Percentiles rank a stretch among this genome's conserved stretches.
These are phyloP conservation scores for Tinamus major DNA, from an alignment of 2,797 vertebrate species.

Conservation along the genomic window DNA sequence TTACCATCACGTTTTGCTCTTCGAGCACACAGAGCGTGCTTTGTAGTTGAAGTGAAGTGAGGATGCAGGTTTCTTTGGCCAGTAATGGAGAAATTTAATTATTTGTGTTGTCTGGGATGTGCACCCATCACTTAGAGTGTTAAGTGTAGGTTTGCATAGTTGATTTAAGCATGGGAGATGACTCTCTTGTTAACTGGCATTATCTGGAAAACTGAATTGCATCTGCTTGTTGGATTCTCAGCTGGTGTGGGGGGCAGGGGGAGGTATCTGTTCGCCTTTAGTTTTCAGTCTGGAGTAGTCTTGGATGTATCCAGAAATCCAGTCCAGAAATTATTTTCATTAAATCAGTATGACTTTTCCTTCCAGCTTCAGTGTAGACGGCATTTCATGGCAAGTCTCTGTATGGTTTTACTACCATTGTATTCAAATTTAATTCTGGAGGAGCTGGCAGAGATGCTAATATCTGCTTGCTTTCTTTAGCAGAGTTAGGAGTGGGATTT, in stretches of 20 bases:
- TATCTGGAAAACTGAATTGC: not conserved
- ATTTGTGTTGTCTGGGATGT: not conserved
- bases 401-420: not conserved
- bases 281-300: not conserved
- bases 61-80: not conserved
- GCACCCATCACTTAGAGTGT: not conserved
- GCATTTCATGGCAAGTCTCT: not conserved
- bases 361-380: not conserved
- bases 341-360: fast-evolving
- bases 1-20: not conserved
- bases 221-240: not conserved
- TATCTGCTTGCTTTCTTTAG: not conserved
- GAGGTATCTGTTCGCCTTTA: not conserved
- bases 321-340: not conserved
- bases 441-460: not conserved
- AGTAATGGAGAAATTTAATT: not conserved
- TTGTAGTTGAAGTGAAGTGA: not conserved
- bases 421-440: not conserved
- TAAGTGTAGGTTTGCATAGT: not conserved
- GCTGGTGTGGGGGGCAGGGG: not conserved
- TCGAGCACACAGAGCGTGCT: not conserved
- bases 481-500: not conserved
- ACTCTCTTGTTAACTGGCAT: not conserved
- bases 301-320: not conserved
- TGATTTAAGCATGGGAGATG: not conserved